A percentile compares a stretch with the other conserved stretches of the same genome.
Evolutionary conservation across 2,797 vertebrate genomes (phyloP).

Genomic region (Gadopsis marmoratus): DNA sequence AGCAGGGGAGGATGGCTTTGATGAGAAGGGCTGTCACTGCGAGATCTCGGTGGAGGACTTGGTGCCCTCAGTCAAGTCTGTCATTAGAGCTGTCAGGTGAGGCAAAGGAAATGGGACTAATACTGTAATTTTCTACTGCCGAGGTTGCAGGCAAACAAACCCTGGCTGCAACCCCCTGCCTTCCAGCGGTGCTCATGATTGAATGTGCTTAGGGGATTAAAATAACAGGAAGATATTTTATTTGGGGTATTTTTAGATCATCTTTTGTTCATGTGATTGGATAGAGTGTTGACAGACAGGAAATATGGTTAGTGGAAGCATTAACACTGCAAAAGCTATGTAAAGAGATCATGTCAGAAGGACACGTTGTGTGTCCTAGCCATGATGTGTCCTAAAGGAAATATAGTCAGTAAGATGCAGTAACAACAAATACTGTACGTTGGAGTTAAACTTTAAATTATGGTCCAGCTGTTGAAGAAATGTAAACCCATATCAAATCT

Average conservation of each 20-base stretch:
- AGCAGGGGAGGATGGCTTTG: slow-evolving; percentile 91
- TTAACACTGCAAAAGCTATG: background rate
- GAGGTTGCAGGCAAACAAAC: slow-evolving; percentile 36
- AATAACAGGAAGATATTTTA: slow-evolving; percentile 4
- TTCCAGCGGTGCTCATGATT: slow-evolving; percentile 15
- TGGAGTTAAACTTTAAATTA: background rate
- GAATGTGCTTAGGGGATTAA: slow-evolving; percentile 21
- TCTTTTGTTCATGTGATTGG: slow-evolving; percentile 29
- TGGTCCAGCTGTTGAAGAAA: background rate
- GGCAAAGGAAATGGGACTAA: slow-evolving; percentile 49
- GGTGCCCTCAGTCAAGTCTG: slow-evolving; percentile 93
- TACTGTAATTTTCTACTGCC: background rate
- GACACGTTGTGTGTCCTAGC: background rate
- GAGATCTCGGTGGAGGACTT: slow-evolving; percentile 96
- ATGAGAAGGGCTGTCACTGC: slow-evolving; percentile 96
- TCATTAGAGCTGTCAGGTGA: slow-evolving; percentile 97
- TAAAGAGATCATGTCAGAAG: slow-evolving; percentile 14
- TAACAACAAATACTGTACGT: background rate
- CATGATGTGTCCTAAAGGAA: background rate
- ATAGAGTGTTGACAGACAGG: slow-evolving; percentile 17
- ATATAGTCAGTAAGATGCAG: background rate
- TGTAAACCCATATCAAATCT: background rate
- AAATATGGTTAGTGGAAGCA: slow-evolving; percentile 14
- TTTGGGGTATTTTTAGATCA: slow-evolving; percentile 25
- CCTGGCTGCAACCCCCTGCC: slow-evolving; percentile 15